Evolutionary conservation across 2,888 invertebrate species (phyloP).

Genomic region (Mythimna albipuncta): DNA sequence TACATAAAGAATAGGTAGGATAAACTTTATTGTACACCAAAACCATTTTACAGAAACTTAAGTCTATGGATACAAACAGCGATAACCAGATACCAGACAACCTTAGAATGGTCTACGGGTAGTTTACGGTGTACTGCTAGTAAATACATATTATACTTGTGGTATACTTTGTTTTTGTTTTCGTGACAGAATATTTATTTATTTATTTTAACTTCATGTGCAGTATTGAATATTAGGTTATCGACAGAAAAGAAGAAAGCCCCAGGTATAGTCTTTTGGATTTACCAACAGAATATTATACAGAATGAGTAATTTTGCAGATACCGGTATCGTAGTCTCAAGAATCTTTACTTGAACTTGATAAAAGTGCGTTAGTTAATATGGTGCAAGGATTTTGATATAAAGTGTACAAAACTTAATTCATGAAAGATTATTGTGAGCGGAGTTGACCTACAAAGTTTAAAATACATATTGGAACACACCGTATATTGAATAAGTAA

Average conservation of each 20-base stretch:
- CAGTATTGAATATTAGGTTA: no score
- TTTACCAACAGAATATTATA: background rate
- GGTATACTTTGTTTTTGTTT: background rate
- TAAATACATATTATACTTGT: background rate
- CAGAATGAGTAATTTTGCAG: background rate
- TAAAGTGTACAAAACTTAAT: constrained; percentile 1
- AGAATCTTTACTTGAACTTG: constrained; percentile 15
- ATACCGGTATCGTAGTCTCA: constrained; percentile 8
- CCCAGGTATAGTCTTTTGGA: background rate
- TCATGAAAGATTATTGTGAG: background rate
- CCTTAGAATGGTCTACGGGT: no score
- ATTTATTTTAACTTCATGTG: no score
- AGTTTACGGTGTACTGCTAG: background rate
- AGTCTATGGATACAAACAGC: no score
- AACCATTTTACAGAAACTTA: no score
- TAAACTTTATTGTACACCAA: no score
- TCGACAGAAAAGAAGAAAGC: no score
- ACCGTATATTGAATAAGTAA: constrained; percentile 18
- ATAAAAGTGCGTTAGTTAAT: background rate
- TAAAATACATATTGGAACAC: constrained; percentile 26
- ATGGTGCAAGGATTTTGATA: constrained; percentile 13
- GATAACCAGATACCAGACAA: no score
- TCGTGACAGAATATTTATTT: background rate
- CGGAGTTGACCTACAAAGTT: background rate
- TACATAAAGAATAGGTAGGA: no score